phyloP scores from a whole-genome alignment of 2,888 invertebrate genomes.

The Mythimna vitellina region DNA sequence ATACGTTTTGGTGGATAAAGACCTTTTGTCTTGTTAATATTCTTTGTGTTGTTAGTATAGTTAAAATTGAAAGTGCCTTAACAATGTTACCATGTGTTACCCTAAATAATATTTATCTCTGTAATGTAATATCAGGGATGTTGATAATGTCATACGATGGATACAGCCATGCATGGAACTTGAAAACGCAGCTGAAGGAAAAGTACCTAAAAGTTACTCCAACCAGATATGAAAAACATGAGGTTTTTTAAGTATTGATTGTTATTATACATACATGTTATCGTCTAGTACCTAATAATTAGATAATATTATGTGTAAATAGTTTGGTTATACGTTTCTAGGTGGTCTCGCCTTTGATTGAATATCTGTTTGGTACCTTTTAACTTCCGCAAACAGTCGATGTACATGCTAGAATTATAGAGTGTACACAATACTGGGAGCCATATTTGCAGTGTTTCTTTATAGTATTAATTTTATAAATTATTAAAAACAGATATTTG shows the following conservation, averaged over 20 bases:
- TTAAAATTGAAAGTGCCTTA: slow-evolving; percentile 49
- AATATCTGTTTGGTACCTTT: slow-evolving; percentile 37
- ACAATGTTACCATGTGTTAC: slow-evolving; percentile 62
- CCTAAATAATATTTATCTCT: slow-evolving; percentile 34
- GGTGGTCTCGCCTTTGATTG: slow-evolving; percentile 35
- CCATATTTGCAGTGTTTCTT: neutral
- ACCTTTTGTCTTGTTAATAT: slow-evolving; percentile 17
- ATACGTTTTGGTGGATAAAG: slow-evolving; percentile 20
- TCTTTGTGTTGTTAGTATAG: slow-evolving; percentile 31
- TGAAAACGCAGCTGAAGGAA: neutral
- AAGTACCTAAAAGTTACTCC: neutral
- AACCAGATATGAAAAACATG: slow-evolving; percentile 42
- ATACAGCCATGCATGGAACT: neutral
- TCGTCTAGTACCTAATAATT: slow-evolving; percentile 41
- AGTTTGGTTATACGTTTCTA: slow-evolving; percentile 30
- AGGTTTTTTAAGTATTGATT: slow-evolving; percentile 66
- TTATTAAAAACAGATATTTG: slow-evolving; percentile 36
- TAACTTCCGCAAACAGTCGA: slow-evolving; percentile 1
- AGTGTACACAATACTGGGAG: neutral
- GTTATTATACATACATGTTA: slow-evolving; percentile 58
- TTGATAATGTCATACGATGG: neutral
- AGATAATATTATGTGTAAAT: slow-evolving; percentile 53
- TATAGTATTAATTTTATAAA: slow-evolving; percentile 38
- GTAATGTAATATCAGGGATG: slow-evolving; percentile 28
- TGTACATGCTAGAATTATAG: neutral